A percentile compares a stretch with the other conserved stretches of the same genome.
Conservation (phyloP, 2,888 invertebrate species). For the Drosophila neonasuta region DNA sequence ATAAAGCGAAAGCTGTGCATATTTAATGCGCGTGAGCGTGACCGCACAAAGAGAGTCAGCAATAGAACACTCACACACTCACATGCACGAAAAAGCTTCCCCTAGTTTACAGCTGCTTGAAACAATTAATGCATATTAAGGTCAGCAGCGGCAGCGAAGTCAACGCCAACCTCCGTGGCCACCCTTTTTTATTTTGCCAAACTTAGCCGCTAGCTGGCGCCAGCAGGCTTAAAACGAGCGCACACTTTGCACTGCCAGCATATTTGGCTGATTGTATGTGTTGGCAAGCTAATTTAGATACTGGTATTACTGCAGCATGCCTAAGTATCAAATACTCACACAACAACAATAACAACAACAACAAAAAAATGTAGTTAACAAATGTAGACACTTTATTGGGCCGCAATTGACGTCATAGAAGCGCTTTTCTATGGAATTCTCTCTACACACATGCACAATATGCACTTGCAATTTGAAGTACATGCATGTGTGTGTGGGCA, state of each 20-base stretch:
- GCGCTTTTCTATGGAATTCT: constrained; percentile 55
- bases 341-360: background rate
- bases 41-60: constrained; percentile 38
- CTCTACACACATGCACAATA: constrained; percentile 39
- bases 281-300: constrained; percentile 3
- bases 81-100: constrained; percentile 44
- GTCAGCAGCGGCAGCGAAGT: constrained; percentile 45
- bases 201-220: constrained; percentile 50
- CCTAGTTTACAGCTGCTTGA: constrained; percentile 58
- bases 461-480: constrained; percentile 60
- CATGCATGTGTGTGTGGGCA: constrained; percentile 42
- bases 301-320: constrained; percentile 13
- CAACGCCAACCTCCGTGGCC: constrained; percentile 19
- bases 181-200: constrained; percentile 52
- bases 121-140: constrained; percentile 72
- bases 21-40: constrained; percentile 57
- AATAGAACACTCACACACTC: constrained; percentile 43
- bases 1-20: constrained; percentile 54
- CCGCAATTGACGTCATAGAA: constrained; percentile 65
- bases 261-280: background rate
- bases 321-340: constrained; percentile 4
- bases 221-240: constrained; percentile 29
- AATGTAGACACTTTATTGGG: constrained; percentile 47
- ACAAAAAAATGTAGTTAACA: constrained; percentile 16
- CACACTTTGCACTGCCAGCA: background rate